phyloP scores from a whole-genome alignment of 2,888 invertebrate species.

The Lacanobia wlatinum region DNA sequence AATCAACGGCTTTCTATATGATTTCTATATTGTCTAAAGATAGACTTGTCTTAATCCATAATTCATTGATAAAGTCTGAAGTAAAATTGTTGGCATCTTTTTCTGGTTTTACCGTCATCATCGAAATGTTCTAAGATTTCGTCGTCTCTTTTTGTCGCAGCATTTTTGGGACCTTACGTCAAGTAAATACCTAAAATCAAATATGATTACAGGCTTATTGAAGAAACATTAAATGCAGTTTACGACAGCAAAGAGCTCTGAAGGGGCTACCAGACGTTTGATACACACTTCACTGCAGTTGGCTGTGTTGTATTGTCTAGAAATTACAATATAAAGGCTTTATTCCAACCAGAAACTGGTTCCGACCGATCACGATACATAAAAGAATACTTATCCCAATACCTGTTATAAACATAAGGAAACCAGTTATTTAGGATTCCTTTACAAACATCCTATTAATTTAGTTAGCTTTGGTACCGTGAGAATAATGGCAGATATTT shows the following conservation, averaged over 20 bases:
- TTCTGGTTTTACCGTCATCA: constrained; percentile 1
- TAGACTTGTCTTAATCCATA: constrained; percentile 56
- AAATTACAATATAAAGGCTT: constrained; percentile 37
- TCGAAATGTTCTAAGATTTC: constrained; percentile 3
- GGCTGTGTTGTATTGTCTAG: background rate
- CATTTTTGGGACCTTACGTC: too few relatives aligned
- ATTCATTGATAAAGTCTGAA: constrained; percentile 43
- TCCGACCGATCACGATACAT: constrained; percentile 24
- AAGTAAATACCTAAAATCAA: too few relatives aligned
- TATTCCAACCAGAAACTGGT: constrained; percentile 42
- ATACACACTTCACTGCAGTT: constrained; percentile 23
- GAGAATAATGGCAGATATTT: constrained; percentile 37
- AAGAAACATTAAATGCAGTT: background rate
- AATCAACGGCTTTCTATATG: constrained; percentile 68
- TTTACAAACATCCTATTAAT: constrained; percentile 35
- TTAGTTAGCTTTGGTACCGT: constrained; percentile 42
- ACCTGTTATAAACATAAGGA: constrained; percentile 35
- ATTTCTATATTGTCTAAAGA: constrained; percentile 68
- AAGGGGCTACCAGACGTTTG: background rate
- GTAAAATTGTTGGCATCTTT: background rate
- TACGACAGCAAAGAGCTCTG: background rate
- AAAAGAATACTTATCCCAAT: constrained; percentile 38
- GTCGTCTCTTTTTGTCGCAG: background rate
- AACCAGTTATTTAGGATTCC: constrained; percentile 56
- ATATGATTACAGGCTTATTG: background rate